Conservation (phyloP, 2,888 invertebrate species). For the Octonoba sinensis region DNA sequence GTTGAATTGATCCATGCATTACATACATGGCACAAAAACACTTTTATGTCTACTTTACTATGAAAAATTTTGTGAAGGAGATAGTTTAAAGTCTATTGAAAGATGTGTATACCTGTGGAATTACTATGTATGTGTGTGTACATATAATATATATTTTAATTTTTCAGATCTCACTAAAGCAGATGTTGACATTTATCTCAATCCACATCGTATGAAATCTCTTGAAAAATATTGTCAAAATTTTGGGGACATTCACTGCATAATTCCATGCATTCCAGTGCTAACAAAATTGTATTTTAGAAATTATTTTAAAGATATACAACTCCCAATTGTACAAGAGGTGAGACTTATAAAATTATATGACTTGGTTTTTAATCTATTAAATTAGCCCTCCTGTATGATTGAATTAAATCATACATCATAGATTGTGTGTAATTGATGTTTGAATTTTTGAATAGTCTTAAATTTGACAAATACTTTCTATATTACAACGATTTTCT, state of each 20-base stretch:
- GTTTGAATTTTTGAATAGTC: no score
- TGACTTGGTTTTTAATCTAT: background rate
- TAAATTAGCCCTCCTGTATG: no score
- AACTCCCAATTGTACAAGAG: conserved; percentile 69
- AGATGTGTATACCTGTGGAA: background rate
- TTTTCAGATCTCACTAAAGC: conserved; percentile 75
- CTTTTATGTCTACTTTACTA: no score
- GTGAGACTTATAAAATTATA: conserved; percentile 16
- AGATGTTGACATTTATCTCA: conserved; percentile 80
- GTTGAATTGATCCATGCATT: no score
- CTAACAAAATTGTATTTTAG: conserved; percentile 85
- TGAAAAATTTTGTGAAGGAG: no score
- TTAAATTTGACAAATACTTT: no score
- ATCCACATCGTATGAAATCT: conserved; percentile 87
- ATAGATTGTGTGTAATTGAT: no score
- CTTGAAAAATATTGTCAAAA: conserved; percentile 92
- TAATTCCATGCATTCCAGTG: conserved; percentile 86
- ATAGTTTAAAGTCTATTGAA: background rate
- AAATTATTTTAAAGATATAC: conserved; percentile 77
- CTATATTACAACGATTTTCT: no score
- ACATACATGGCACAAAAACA: no score
- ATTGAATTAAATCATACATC: no score
- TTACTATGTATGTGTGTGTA: conserved; percentile 70
- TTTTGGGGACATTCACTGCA: conserved; percentile 92
- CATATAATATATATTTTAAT: background rate